A percentile compares a stretch with the other conserved stretches of the same genome.
These are phyloP conservation scores for Microchrysa polita DNA, from an alignment of 2,888 invertebrate species.

Conservation along the genomic window DNA sequence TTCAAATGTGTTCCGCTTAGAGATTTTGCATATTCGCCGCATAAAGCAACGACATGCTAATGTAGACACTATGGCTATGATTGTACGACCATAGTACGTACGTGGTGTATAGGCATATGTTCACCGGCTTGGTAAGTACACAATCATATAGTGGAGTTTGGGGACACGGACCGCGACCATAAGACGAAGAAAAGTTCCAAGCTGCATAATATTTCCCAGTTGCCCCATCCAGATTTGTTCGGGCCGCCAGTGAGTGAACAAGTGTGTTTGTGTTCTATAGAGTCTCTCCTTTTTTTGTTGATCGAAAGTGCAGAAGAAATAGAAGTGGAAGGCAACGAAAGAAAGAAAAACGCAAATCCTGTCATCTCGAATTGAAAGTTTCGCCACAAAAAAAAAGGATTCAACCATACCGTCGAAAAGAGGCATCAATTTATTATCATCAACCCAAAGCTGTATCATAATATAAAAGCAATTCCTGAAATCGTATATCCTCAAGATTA, in stretches of 20 bases:
- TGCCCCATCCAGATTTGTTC: conserved; percentile 49
- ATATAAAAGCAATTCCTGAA: no score
- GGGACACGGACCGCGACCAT: conserved; percentile 14
- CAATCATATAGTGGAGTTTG: conserved; percentile 15
- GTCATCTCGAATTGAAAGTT: neutral
- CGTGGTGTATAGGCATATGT: neutral
- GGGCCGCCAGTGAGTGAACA: conserved; percentile 50
- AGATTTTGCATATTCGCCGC: no score
- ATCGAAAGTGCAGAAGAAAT: conserved; percentile 26
- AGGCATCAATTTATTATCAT: no score
- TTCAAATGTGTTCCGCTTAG: no score
- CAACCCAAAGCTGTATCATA: no score
- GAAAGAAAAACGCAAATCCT: conserved; percentile 14
- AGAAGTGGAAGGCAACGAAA: conserved; percentile 5
- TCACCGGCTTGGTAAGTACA: neutral
- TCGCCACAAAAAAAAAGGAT: neutral
- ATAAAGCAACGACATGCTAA: no score
- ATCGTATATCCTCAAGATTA: no score
- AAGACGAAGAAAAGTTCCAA: conserved; percentile 9
- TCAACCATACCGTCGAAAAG: neutral
- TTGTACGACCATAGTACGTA: neutral
- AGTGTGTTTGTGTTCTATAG: conserved; percentile 45
- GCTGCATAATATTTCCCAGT: conserved; percentile 25
- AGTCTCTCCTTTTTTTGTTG: conserved; percentile 33
- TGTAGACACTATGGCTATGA: no score